Base-by-base conservation (phyloP, 2,113 vertebrate species). In the Nesoenas mayeri region DNA sequence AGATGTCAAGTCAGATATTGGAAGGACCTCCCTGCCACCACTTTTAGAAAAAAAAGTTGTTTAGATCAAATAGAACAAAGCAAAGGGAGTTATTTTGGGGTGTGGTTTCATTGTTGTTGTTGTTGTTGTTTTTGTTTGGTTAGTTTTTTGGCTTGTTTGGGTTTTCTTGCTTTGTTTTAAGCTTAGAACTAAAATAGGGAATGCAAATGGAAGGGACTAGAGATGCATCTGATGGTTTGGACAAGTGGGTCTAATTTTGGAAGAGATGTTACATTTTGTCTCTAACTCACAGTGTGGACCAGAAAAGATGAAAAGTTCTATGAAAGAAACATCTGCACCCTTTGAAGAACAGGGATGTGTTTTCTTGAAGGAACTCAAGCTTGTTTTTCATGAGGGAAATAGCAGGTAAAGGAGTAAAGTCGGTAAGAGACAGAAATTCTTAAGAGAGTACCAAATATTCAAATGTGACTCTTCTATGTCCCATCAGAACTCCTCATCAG, bases 21-120 rank as follows among this genome's bases (percentile, higher is more conserved):
- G 57, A 92, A 95, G 85, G 94, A 75, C 14, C 42, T 77, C 14
- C 22, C n/a, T 32, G 12, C 6, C 28, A 32, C 11, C n/a, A 12
- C 19, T 48, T 14, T 14, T 24, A 71, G 34, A 44, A 74, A n/a
- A 87, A 42, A 61, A 38, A 2, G 10, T 60, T 12, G 4, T 66
- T 95, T 67, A 74, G 69, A 88, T 42, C n/a, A 62, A 80, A 89
- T 10, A 78, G 51, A 50, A 58, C 8, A 62, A 80, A 78, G 10
- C 7, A 71, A 80, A 17, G 10, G 14, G 5, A 3, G 4, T 2
- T 36, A 22, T 57, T 16, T 19, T 6, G 8, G 3, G 16, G 4
- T 9, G 4, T 17, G 20, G 50, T 51, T 69, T 48, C 25, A 4
- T 42, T 44, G 19, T 22, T 4, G 1, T 7, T 44, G 15, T 18